A percentile compares a stretch with the other conserved stretches of the same genome.
These are phyloP conservation scores for Cynopterus sphinx DNA, from an alignment of 2,797 vertebrate species.

Conservation along the genomic window DNA sequence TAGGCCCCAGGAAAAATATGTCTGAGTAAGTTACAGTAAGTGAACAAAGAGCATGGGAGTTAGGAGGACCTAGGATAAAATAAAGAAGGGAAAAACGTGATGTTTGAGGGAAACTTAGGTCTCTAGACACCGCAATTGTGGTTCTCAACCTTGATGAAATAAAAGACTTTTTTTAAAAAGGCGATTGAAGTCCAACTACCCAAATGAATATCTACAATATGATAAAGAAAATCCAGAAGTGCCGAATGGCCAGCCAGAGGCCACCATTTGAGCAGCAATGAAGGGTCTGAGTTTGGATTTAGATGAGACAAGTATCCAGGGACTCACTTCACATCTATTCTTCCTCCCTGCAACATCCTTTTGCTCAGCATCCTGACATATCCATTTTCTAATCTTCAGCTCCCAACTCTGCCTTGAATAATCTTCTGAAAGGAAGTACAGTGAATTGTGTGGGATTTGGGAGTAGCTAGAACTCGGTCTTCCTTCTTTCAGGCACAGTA, in stretches of 20 bases:
- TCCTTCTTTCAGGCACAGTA: neutral
- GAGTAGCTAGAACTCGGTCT: neutral
- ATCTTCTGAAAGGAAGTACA: neutral
- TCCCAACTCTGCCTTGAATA: neutral
- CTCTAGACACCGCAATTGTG: constrained; percentile 59
- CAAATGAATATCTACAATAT: neutral
- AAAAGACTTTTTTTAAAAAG: constrained; percentile 59
- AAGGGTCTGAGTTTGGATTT: neutral
- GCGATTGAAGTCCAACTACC: neutral
- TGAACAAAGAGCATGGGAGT: constrained; percentile 49
- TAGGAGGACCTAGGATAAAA: constrained; percentile 31
- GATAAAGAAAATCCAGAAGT: neutral
- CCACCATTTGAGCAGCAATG: neutral
- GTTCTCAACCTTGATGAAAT: constrained; percentile 72
- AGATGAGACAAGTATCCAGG: neutral
- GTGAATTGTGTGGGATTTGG: neutral
- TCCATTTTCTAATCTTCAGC: neutral
- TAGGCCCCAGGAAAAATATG: constrained; percentile 64
- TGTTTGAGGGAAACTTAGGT: constrained; percentile 31
- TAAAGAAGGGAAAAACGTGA: constrained; percentile 65
- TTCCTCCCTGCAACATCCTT: neutral
- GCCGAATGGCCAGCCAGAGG: neutral
- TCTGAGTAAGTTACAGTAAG: constrained; percentile 72
- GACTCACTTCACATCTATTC: neutral
- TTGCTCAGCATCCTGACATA: neutral